Conservation (phyloP, 2,888 invertebrate genomes). For the Lithophane socia region DNA sequence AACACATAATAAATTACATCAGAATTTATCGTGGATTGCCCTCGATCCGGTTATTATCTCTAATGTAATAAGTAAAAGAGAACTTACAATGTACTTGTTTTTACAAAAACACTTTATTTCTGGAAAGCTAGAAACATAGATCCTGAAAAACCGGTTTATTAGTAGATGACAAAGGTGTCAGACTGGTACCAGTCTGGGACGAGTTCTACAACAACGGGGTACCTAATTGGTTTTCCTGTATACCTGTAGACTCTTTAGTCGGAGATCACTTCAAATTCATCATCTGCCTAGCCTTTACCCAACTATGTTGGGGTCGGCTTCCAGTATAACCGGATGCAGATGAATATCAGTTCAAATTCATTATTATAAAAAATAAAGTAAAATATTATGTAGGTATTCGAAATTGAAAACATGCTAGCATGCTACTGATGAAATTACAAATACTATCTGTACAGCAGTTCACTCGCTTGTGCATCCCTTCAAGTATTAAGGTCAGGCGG, state of each 20-base stretch:
- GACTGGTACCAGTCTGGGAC: neutral
- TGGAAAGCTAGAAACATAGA: neutral
- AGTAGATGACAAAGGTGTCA: neutral
- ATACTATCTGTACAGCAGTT: neutral
- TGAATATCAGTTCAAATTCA: too few species aligned
- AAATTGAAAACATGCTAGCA: neutral
- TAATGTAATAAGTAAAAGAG: slow-evolving; percentile 24
- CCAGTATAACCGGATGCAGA: too few species aligned
- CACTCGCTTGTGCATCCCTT: slow-evolving; percentile 8
- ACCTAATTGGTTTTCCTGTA: neutral
- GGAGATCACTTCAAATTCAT: too few species aligned
- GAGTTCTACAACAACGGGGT: neutral
- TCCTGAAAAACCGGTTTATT: neutral
- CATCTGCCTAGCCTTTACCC: too few species aligned
- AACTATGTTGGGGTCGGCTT: too few species aligned
- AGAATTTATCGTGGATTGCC: slow-evolving; percentile 55
- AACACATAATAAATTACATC: slow-evolving; percentile 55
- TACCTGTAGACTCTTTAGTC: too few species aligned
- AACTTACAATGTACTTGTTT: slow-evolving; percentile 14
- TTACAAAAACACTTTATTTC: slow-evolving; percentile 20
- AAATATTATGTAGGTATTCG: neutral
- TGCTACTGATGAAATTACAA: neutral
- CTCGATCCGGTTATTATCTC: slow-evolving; percentile 57
- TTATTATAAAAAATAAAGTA: too few species aligned
- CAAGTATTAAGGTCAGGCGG: neutral